A percentile compares a stretch with the other conserved stretches of the same genome.
Conservation (phyloP, 2,113 vertebrate genomes). For the Amblyopsis rosae region DNA sequence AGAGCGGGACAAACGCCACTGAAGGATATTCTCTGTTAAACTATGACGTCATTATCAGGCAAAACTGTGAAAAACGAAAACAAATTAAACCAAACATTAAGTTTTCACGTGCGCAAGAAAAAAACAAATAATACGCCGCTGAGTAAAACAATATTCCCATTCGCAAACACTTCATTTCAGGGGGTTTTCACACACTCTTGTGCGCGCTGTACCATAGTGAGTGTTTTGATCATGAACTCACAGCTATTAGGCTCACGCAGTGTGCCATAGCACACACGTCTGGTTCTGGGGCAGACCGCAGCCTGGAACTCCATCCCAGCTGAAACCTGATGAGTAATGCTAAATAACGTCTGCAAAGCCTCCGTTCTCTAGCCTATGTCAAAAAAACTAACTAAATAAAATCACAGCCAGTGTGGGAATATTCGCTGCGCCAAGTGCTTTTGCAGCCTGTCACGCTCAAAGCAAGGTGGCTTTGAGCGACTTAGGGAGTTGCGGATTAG, state of each 20-base stretch:
- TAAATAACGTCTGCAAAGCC: conserved; percentile 17
- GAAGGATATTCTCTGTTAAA: conserved; percentile 19
- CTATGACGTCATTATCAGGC: conserved; percentile 17
- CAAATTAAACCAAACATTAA: too few species aligned
- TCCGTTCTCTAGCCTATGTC: not conserved
- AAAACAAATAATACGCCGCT: not conserved
- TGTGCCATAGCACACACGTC: conserved; percentile 25
- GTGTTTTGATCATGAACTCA: conserved; percentile 37
- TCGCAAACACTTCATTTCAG: conserved; percentile 9
- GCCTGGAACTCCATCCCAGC: conserved; percentile 12
- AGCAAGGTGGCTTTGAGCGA: not conserved
- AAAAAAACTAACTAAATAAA: too few species aligned
- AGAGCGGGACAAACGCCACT: conserved; percentile 2
- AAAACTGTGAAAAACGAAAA: conserved; percentile 34
- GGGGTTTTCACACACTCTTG: conserved; percentile 15
- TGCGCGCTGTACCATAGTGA: not conserved
- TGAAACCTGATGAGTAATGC: conserved; percentile 32
- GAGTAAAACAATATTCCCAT: not conserved
- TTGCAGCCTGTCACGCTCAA: conserved; percentile 4
- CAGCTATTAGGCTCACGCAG: conserved; percentile 16
- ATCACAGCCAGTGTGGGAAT: conserved; percentile 12
- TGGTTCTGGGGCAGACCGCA: conserved; percentile 32
- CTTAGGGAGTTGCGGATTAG: conserved; percentile 7
- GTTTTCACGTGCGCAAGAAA: not conserved
- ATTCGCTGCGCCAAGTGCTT: not conserved